Evolutionary conservation across 2,888 invertebrate species (phyloP), one percentile per base, ranked within the genome.

Genomic region (Neoitamus cyanurus): DNA sequence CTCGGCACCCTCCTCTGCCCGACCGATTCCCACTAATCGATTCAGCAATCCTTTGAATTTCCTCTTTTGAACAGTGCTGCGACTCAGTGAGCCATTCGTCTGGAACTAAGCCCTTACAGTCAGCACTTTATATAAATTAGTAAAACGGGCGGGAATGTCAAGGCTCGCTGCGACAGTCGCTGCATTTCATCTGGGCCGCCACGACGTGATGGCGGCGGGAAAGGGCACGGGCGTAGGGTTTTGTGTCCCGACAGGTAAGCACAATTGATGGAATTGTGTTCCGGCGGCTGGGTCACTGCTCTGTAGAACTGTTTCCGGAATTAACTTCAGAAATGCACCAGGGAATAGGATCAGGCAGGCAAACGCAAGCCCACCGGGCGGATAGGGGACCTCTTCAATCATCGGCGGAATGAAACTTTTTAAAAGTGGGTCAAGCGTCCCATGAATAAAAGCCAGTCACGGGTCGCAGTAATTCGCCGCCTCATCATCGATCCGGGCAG

Each of bases 41-140:
- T 77, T 30, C 77, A 28, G 37, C 13, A 77, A 77, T 77, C 77
- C 77, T 77, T 77, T 77, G 77, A 77, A 77, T 77, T 70, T 28
- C 42, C 42, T 46, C 30, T 42, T 77, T 77, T 77, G 46, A 77
- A 46, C 42, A 6, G 42, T 25, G 25, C 36, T 46, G 42, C 11
- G 30, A 30, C 42, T 46, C 77, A 77, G 77, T 28, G 77, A 77
- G 46, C 77, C 46, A 77, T 77, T 46, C 46, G 46, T 28, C 77
- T 42, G 46, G 77, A 77, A 77, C 25, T 73, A 77, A 77, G 42
- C 28, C 46, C 46, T 77, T 25, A 28, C 46, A 46, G 42, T 77
- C 77, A 77, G 77, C 77, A 77, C 77, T 77, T 77, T 77, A 77
- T 77, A 77, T 77, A 77, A 77, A 77, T 77, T 77, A 77, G 77